Conservation (phyloP, 2,797 vertebrate species). For the Perdix hodgsoniae region DNA sequence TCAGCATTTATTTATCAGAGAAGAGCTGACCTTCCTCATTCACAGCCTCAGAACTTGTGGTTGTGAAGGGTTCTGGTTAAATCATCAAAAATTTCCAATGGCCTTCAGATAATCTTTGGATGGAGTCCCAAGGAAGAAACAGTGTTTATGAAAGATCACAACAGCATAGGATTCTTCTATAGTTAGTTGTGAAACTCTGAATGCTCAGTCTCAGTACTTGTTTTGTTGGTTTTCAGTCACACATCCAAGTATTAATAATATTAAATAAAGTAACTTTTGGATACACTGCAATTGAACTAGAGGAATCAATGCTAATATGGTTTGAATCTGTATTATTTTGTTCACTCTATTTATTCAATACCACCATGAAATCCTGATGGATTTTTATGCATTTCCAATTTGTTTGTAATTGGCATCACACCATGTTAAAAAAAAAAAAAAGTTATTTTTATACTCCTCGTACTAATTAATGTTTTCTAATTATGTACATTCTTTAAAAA, state of each 20-base stretch:
- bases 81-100: not conserved
- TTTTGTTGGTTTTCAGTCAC: not conserved
- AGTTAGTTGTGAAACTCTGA: not conserved
- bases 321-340: conserved; percentile 22
- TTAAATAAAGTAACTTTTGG: not conserved
- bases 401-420: not conserved
- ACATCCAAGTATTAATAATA: not conserved
- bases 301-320: not conserved
- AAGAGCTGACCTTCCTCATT: not conserved
- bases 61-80: not conserved
- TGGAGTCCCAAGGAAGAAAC: not conserved
- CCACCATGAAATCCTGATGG: conserved; percentile 5
- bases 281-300: not conserved
- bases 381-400: not conserved
- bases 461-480: conserved; percentile 4
- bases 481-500: not conserved
- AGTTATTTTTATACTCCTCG: not conserved
- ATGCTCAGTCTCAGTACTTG: not conserved
- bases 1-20: not conserved
- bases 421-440: not conserved
- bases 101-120: not conserved
- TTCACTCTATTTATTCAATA: conserved; percentile 40
- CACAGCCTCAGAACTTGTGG: not conserved
- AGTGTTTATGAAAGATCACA: not conserved
- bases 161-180: not conserved